Base-by-base conservation (phyloP, 2,888 invertebrate species). In the Labia minor region DNA sequence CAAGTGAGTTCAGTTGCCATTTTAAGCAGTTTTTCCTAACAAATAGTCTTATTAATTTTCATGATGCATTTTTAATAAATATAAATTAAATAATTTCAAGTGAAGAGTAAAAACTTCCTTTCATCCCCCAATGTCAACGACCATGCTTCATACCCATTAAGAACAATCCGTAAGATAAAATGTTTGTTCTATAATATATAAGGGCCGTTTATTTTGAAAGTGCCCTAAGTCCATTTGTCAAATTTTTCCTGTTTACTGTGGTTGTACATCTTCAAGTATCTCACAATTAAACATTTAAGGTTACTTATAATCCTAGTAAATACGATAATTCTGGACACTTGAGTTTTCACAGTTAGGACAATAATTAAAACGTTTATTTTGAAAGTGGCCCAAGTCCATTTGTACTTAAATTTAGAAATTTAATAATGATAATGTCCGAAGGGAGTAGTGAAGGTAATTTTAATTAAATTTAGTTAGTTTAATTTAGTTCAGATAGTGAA, bases 321-420 rank as follows among this genome's bases (percentile, higher is more conserved):
- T 66, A 68, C 67, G 68, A 67, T 67, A 67, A 68, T 68, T 68
- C 16, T 67, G 0, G 49, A 68, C 67, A 67, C 68, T 67, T 67
- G 67, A 67, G 68, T 68, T 67, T 67, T 67, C 67, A 65, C 62
- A 67, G 49, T 68, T 68, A 68, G 49, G 67, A 67, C 21, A 68
- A 67, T 65, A 67, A 67, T 61, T 68, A 37, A 68, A 26, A 21
- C 64, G 63, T 49, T 63, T 19, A 68, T 8, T 68, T 66, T 68
- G 68, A 68, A 66, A 68, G 66, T 68, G 64, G 66, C 66, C 68
- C 18, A 68, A 66, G 62, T 33, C n/a, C 49, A 49, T 49, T 49
- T 49, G 14, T 49, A 49, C 49, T 67, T 67, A 67, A 61, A 67
- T 65, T 19, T 14, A 65, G 65, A 67, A 65, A 68, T 63, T 63